These are phyloP conservation scores for Andrena marginata DNA, from an alignment of 2,888 invertebrate genomes.

Conservation along the genomic window DNA sequence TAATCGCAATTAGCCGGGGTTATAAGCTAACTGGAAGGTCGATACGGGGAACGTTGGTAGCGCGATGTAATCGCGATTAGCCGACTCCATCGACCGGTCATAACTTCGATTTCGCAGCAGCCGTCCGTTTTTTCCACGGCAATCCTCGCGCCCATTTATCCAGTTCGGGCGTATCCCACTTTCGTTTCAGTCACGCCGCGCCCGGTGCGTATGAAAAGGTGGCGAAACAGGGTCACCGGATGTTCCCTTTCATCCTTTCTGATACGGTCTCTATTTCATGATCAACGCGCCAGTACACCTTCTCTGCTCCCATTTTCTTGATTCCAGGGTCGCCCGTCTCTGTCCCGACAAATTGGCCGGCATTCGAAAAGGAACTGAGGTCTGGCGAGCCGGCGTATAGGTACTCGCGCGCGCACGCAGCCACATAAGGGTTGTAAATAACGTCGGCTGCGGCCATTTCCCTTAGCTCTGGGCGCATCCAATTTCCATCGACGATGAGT, in stretches of 20 bases:
- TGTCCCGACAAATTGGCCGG: background rate
- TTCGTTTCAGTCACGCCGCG: conserved; percentile 26
- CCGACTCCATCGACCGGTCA: conserved; percentile 8
- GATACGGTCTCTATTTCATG: conserved; percentile 33
- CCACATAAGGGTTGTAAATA: conserved; percentile 9
- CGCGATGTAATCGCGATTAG: conserved; percentile 50
- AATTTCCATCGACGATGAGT: conserved; percentile 24
- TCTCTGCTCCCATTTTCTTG: background rate
- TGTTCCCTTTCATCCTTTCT: conserved; percentile 38
- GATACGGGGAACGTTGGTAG: background rate
- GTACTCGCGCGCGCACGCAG: background rate
- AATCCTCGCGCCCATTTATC: conserved; percentile 27
- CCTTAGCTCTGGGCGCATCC: background rate
- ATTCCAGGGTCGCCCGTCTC: background rate
- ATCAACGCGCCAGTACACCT: conserved; percentile 21
- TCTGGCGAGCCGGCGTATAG: background rate
- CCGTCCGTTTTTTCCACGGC: conserved; percentile 21
- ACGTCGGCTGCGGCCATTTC: background rate
- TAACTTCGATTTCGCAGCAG: conserved; percentile 27
- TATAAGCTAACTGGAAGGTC: conserved; percentile 13
- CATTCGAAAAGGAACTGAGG: background rate
- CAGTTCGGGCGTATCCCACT: conserved; percentile 24
- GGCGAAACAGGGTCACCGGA: conserved; percentile 50
- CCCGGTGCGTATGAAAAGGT: conserved; percentile 40
- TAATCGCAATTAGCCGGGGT: conserved; percentile 49